Percentiles rank a stretch among this genome's conserved stretches.
Evolutionary conservation across 2,113 vertebrate species (phyloP).

Genomic region (Rhizomys pruinosus): DNA sequence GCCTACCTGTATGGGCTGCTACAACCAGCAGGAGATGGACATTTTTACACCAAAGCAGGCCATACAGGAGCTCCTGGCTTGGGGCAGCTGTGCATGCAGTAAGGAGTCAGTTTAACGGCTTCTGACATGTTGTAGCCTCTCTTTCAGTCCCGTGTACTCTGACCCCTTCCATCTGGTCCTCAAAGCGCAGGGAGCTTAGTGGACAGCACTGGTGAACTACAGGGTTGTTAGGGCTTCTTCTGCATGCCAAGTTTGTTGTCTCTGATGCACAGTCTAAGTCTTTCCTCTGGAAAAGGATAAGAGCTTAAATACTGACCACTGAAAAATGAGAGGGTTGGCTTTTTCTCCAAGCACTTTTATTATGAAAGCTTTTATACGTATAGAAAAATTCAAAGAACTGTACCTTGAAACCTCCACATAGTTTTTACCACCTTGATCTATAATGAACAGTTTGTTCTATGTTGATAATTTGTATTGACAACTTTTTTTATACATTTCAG

Average conservation of each 20-base stretch:
- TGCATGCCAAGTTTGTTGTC: neutral
- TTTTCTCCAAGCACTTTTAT: neutral
- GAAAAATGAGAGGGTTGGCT: neutral
- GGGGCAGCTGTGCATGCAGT: accelerated
- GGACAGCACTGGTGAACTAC: neutral
- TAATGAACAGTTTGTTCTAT: neutral
- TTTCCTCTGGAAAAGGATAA: neutral
- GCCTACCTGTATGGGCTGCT: neutral
- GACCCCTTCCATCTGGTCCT: neutral
- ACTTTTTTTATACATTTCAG: neutral
- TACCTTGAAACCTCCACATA: neutral
- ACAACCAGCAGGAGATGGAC: neutral
- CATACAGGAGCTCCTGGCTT: neutral
- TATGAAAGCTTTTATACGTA: neutral
- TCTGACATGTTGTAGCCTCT: accelerated
- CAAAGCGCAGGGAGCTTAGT: neutral
- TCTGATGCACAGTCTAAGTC: neutral
- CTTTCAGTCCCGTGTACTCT: neutral
- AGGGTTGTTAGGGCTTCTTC: neutral
- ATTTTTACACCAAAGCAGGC: neutral
- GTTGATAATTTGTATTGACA: neutral
- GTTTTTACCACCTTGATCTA: neutral
- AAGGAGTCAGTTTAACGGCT: too few relatives aligned
- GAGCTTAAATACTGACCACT: neutral
- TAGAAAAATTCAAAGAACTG: neutral